Evolutionary conservation across 2,113 vertebrate genomes (phyloP), one percentile per base, ranked within the genome.

Genomic region (Rhinichthys klamathensis): DNA sequence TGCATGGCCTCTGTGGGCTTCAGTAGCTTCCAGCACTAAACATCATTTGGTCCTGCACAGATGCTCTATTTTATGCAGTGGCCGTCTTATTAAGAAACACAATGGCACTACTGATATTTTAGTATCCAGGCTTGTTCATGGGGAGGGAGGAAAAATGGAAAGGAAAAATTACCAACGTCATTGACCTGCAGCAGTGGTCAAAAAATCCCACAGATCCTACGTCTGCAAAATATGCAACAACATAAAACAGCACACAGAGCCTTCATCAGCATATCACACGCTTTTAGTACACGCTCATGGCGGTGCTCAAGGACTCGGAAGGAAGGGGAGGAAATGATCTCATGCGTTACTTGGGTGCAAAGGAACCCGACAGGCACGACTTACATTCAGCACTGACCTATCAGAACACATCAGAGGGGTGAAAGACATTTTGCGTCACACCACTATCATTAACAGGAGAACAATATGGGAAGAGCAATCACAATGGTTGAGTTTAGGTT

Each of bases 131-230:
- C 80, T 85, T 72, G 86, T 83, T 83, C 75, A 85, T 83, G 88
- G 89, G 90, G 81, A 89, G 86, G 90, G 95, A 96, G 95, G 96
- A 96, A 97, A 97, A 97, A 96, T 97, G 97, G 96, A 97, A 96
- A 97, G 97, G 96, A 96, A 98, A 96, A 97, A 98, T 98, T 98
- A 98, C 97, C 97, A 97, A 98, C 96, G 97, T 98, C 96, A 97
- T 97, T 98, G 97, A 98, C 97, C 96, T 97, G 96, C 96, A 96
- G 97, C 97, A 96, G 96, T 96, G 95, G 96, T 98, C 97, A 98
- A 97, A 96, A 97, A 97, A 96, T 97, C 97, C 97, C 97, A 98
- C 96, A 97, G 97, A 96, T 98, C 96, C 95, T 98, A 98, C 94
- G 97, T 97, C 97, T 98, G 97, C 94, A 98, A 98, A 97, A 98